Evolutionary conservation across 2,888 invertebrate species (phyloP).

Genomic region (Netelia melanura): DNA sequence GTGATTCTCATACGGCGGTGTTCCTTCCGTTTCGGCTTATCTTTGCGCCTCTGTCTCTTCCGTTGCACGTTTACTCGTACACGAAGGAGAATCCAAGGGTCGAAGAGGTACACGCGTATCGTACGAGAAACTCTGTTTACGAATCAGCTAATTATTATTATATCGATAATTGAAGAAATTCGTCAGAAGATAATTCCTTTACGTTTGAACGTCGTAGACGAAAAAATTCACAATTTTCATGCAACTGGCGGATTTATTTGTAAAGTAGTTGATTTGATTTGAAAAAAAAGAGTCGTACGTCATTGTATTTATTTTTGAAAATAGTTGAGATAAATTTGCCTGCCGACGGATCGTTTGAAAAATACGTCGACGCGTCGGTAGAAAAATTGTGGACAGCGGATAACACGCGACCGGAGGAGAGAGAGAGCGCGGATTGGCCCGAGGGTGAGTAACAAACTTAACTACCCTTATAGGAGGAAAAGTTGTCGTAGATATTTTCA

Average conservation of each 20-base stretch:
- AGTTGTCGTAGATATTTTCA: neutral
- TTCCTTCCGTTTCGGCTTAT: constrained; percentile 32
- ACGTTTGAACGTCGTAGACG: neutral
- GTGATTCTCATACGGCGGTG: constrained; percentile 50
- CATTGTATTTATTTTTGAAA: too few species aligned
- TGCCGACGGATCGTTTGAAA: constrained; percentile 7
- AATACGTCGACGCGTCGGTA: constrained; percentile 16
- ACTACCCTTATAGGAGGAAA: neutral
- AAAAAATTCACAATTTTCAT: neutral
- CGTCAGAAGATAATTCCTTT: too few species aligned
- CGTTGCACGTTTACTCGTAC: neutral
- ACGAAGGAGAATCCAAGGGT: neutral
- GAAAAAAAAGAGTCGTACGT: too few species aligned
- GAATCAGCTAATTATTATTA: too few species aligned
- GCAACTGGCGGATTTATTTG: too few species aligned
- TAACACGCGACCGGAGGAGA: constrained; percentile 25
- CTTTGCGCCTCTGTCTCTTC: neutral
- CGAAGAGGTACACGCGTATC: neutral
- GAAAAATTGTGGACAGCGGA: constrained; percentile 22
- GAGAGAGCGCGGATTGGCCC: neutral
- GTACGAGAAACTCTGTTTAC: too few species aligned
- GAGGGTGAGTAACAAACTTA: neutral
- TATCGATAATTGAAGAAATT: neutral
- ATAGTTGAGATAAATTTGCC: too few species aligned
- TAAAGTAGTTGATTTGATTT: too few species aligned